phyloP scores from a whole-genome alignment of 92 coral and sea anemone genomes.

The Parazoanthus atlanticus region DNA sequence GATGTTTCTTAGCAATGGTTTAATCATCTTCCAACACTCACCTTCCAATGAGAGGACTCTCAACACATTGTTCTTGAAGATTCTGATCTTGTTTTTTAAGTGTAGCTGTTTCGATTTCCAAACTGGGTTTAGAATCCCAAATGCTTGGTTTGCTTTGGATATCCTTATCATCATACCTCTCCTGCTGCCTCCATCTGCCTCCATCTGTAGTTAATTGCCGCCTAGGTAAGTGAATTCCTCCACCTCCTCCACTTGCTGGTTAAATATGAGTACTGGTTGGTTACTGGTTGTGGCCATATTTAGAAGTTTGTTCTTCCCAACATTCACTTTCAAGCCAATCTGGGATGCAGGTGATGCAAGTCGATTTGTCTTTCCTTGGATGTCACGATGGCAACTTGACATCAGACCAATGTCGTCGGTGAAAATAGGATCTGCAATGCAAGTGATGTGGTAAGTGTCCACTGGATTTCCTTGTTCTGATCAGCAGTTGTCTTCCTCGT shows the following conservation, averaged over 20 bases:
- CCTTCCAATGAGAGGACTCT: background rate
- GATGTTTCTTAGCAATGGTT: no score
- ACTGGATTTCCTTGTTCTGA: background rate
- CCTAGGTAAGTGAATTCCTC: no score
- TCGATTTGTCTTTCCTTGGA: background rate
- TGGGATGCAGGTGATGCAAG: background rate
- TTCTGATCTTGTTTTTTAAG: background rate
- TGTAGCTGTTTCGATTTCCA: no score
- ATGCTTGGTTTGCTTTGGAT: no score
- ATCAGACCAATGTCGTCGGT: background rate
- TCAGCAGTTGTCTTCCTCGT: background rate
- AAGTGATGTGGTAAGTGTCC: background rate
- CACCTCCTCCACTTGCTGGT: no score
- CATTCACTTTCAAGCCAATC: background rate
- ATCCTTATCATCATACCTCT: no score
- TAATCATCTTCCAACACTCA: background rate
- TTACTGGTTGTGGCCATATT: background rate
- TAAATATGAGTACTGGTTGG: background rate
- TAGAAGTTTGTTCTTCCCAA: background rate
- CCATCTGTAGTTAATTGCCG: background rate
- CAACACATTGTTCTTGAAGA: background rate
- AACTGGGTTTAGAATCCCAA: no score
- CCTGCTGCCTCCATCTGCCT: background rate
- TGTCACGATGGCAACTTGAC: no score
- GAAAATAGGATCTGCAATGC: slow-evolving; percentile 1